phyloP scores from a whole-genome alignment of 2,113 vertebrate genomes.

The Mobula hypostoma region DNA sequence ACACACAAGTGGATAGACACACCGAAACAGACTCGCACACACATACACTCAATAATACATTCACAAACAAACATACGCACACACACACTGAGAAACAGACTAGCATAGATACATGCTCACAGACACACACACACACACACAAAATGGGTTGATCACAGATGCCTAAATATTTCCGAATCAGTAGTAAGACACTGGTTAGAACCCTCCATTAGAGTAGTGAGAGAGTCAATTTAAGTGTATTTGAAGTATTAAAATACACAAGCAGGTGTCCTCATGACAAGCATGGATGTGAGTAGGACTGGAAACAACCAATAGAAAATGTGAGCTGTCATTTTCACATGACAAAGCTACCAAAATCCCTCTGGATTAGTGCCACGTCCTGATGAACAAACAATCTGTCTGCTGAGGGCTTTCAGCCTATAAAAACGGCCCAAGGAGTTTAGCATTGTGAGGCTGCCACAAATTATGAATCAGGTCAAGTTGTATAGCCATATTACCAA shows the following conservation, averaged over 20 bases:
- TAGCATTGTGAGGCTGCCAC: conserved; percentile 43
- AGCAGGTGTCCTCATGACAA: conserved; percentile 54
- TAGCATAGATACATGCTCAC: not conserved
- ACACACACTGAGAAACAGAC: not conserved
- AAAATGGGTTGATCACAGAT: not conserved
- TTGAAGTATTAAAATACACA: conserved; percentile 56
- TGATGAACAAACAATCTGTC: conserved; percentile 52
- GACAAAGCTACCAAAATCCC: conserved; percentile 59
- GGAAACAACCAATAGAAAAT: conserved; percentile 57
- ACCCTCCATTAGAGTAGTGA: conserved; percentile 45
- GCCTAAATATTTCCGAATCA: not conserved
- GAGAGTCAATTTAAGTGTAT: conserved; percentile 46
- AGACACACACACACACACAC: not conserved
- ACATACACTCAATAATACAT: not conserved
- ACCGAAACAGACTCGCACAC: not conserved
- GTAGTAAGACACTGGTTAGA: conserved; percentile 41
- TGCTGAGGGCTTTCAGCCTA: conserved; percentile 47
- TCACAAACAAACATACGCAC: not conserved
- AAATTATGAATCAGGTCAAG: conserved; percentile 40
- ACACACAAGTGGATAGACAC: not conserved
- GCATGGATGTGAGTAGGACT: conserved; percentile 52
- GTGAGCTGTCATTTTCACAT: conserved; percentile 62
- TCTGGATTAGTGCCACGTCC: conserved; percentile 55
- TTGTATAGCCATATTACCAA: conserved; percentile 39
- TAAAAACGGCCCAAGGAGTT: conserved; percentile 48